These are phyloP conservation scores for Girardinichthys multiradiatus DNA, from an alignment of 2,113 vertebrate genomes.

Conservation along the genomic window DNA sequence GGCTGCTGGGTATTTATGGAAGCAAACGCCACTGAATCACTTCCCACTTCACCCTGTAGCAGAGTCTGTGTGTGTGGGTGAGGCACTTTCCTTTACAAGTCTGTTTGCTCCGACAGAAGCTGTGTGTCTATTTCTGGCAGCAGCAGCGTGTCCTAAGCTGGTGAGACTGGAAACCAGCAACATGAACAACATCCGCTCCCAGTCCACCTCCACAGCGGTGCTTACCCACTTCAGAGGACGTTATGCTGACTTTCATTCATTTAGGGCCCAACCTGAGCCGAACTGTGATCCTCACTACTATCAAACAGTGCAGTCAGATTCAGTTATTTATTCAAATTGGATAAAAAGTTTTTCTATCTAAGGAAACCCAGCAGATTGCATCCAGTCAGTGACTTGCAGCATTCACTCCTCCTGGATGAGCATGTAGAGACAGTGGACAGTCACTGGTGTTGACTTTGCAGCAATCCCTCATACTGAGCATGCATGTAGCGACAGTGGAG, in stretches of 20 bases:
- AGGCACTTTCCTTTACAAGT: not conserved
- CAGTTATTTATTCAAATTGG: no score
- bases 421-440: no score
- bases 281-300: no score
- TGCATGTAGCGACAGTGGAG: no score
- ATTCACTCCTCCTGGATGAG: no score
- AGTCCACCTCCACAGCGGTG: not conserved
- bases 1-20: constrained; percentile 76
- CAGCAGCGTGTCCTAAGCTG: constrained; percentile 42
- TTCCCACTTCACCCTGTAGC: constrained; percentile 59
- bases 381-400: no score
- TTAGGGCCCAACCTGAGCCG: not conserved
- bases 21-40: constrained; percentile 70
- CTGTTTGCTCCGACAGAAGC: not conserved
- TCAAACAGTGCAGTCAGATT: no score
- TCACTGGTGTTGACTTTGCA: no score
- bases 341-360: no score
- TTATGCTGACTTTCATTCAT: not conserved
- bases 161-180: constrained; percentile 51
- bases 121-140: constrained; percentile 38
- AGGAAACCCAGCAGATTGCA: no score
- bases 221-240: constrained; percentile 8
- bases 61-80: constrained; percentile 18
- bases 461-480: no score
- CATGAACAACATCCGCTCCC: constrained; percentile 61